Evolutionary conservation across 2,113 vertebrate species (phyloP), one percentile per base, ranked within the genome.

Genomic region (Oreochromis spilurus): DNA sequence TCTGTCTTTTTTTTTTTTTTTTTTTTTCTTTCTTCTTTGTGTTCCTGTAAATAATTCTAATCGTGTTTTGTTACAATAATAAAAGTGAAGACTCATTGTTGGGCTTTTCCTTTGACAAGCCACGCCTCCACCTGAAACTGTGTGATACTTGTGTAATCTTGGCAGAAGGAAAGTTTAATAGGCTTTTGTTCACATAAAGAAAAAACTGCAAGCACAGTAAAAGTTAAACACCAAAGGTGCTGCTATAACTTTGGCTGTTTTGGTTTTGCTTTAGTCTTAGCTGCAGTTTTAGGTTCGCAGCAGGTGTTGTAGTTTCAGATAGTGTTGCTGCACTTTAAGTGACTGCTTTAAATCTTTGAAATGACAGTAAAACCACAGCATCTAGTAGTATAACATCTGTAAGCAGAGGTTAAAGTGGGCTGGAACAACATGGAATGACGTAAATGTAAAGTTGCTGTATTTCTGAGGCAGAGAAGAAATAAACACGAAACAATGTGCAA

Each of bases 1-100:
- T 94, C 83, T 88, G 58, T 62, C 17, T 62, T 34, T 4, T 58
- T 31, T 53, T n/a, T 3, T 78, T 90, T 82, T 40, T 86, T 85
- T 19, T 21, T 21, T 21, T 21, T 21, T 21, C 21, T 21, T 60
- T 84, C 16, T 82, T 84, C 94, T 96, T 93, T 94, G 88, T 94
- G 94, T 95, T 90, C 91, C 92, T 99, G 98, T 99, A 99, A 97
- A 98, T 98, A 98, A 98, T 96, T 93, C 92, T 85, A 87, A 94
- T 94, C 88, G 87, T 93, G 81, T 95, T 97, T 97, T 96, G 94
- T 96, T 95, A 95, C 84, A 95, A 89, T 92, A 96, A 97, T 96
- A 97, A 97, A 95, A 87, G 75, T 86, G 24, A 91, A 88, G 77
- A 81, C 52, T 86, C 21, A 48, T 31, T 45, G 53, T 60, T 43